These are phyloP conservation scores for Dipodomys merriami DNA, from an alignment of 2,113 vertebrate species.

Conservation along the genomic window DNA sequence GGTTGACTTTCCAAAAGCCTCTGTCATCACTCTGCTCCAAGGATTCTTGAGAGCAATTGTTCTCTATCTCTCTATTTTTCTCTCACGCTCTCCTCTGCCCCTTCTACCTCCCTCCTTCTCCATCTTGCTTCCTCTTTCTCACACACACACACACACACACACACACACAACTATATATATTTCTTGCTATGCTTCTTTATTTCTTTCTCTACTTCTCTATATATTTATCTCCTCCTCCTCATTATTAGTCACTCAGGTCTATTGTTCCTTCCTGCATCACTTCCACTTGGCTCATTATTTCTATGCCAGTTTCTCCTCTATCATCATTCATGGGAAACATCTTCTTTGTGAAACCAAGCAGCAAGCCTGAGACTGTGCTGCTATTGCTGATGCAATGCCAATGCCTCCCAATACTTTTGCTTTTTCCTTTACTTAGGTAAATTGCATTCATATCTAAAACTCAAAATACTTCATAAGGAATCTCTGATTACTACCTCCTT, in stretches of 20 bases:
- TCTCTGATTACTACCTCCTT: not conserved
- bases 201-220: no score
- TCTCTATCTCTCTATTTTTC: no score
- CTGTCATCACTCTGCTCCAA: not conserved
- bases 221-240: no score
- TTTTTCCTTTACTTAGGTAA: not conserved
- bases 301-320: not conserved
- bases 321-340: not conserved
- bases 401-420: not conserved
- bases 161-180: no score
- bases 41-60: not conserved
- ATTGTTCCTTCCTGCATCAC: not conserved
- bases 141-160: no score
- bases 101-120: not conserved
- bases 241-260: not conserved
- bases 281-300: not conserved
- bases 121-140: not conserved
- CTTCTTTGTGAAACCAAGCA: not conserved
- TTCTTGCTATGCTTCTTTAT: not conserved
- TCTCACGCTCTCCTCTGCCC: no score
- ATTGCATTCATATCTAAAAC: not conserved
- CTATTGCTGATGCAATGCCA: not conserved
- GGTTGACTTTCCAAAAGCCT: not conserved
- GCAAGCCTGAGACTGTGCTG: not conserved
- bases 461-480: not conserved